phyloP scores from a whole-genome alignment of 1,140 invertebrate genomes.

The Melitaea cinxia region DNA sequence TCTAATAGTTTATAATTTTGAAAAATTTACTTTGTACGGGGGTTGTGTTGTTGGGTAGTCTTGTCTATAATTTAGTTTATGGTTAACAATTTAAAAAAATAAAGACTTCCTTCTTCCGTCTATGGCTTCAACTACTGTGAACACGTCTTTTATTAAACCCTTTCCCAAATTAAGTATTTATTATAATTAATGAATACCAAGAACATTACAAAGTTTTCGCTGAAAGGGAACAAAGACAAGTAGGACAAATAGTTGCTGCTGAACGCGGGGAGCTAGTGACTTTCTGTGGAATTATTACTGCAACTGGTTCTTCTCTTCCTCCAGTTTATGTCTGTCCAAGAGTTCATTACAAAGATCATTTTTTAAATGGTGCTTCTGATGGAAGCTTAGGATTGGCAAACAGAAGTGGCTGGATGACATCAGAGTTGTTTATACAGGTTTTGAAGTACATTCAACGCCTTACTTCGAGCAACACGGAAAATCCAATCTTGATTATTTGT shows the following conservation, averaged over 20 bases:
- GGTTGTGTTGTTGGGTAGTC: too few species aligned
- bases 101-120: too few species aligned
- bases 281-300: slow-evolving; percentile 54
- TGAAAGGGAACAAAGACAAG: slow-evolving; percentile 57
- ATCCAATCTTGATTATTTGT: slow-evolving; percentile 52
- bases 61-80: too few species aligned
- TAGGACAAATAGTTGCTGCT: slow-evolving; percentile 60
- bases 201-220: slow-evolving; percentile 56
- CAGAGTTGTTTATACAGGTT: slow-evolving; percentile 68
- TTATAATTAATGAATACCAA: too few species aligned
- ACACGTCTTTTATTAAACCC: too few species aligned
- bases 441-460: slow-evolving; percentile 48
- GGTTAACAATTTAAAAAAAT: too few species aligned
- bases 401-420: slow-evolving; percentile 79
- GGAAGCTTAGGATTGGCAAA: slow-evolving; percentile 69
- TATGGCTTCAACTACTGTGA: too few species aligned
- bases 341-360: not conserved
- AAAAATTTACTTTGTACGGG: too few species aligned
- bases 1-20: too few species aligned
- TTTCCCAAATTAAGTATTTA: too few species aligned
- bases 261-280: slow-evolving; percentile 66
- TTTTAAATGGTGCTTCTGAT: slow-evolving; percentile 38
- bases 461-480: slow-evolving; percentile 51
- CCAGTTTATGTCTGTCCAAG: slow-evolving; percentile 2
- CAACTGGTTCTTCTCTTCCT: slow-evolving; percentile 2